phyloP scores from a whole-genome alignment of 2,113 vertebrate genomes.

The Pygathrix nemaeus region DNA sequence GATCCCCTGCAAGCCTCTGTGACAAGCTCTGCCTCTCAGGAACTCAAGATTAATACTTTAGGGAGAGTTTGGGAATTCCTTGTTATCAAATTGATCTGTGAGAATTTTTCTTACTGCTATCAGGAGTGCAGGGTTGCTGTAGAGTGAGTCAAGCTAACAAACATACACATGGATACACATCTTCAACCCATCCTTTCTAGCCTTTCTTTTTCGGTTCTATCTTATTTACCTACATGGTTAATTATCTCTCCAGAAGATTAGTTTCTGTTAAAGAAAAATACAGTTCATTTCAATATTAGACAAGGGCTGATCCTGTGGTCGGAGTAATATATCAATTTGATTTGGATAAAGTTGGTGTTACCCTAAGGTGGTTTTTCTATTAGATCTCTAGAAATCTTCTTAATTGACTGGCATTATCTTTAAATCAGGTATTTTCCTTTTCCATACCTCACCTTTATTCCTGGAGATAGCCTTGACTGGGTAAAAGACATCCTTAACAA shows the following conservation, averaged over 20 bases:
- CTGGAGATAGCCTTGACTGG: not conserved
- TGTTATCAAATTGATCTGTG: constrained; percentile 60
- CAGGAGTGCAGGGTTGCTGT: not conserved
- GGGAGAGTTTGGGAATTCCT: constrained; percentile 55
- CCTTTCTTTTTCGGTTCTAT: not conserved
- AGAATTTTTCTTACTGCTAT: constrained; percentile 21
- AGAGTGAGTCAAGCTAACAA: not conserved
- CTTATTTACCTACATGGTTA: not conserved
- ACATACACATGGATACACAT: not conserved
- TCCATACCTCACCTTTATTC: not conserved
- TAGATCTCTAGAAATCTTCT: constrained; percentile 5
- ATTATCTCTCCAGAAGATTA: not conserved
- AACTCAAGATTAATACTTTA: constrained; percentile 63
- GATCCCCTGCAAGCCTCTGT: constrained; percentile 44
- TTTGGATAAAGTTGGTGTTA: constrained; percentile 2
- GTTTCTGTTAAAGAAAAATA: constrained; percentile 28
- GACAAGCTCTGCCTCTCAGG: constrained; percentile 65
- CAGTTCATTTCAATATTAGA: not conserved
- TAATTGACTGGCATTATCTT: constrained; percentile 38
- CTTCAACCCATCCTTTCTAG: not conserved
- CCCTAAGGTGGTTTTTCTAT: constrained; percentile 57
- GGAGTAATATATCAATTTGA: constrained; percentile 20
- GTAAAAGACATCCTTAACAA: not conserved
- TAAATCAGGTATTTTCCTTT: not conserved
- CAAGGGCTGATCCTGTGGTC: not conserved